Base-by-base conservation (phyloP, 92 coral and sea anemone species). In the Siderastrea radians region DNA sequence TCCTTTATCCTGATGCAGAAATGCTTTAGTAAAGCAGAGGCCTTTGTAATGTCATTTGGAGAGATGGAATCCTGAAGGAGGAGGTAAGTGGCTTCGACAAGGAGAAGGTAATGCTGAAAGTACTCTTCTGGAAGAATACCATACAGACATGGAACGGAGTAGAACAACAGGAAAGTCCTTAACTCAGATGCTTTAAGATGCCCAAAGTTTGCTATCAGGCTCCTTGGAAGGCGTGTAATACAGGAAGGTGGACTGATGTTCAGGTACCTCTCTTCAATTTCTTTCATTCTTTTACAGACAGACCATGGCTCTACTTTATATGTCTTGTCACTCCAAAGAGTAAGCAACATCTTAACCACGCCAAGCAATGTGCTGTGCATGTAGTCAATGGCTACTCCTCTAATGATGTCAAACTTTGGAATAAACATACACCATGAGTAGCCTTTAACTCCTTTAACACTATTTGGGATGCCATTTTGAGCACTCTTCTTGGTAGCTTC, bases 91-190 rank as follows among this genome's bases (percentile, higher is more conserved):
- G 72, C 76, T 57, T 90, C 89, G 7, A 86, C 94, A 75, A 93
- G 62, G 6, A 89, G 88, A 52, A 93, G 74, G 61, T 69, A 93
- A 69, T 93, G 93, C 73, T 90, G 91, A 72, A 89, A 90, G 79
- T 93, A 90, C 63, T 68, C 11, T 68, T 86, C 94, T 5, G 92
- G 92, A 49, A 93, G 91, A 26, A 26, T 26, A 26, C 38, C 38
- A 26, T 26, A 26, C 38, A 26, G 38, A 26, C 38, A 26, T 26
- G 6, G 90, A 70, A 7, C 94, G 94, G 78, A 82, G 65, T 11
- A 93, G 71, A 86, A 93, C 64, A 93, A 64, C 81, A 90, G 61
- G 67, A 90, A 93, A 3, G 96, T 86, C 74, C 96, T 75, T 15
- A 93, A 77, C 38, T 69, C 76, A 43, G 89, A 84, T 83, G 92